Evolutionary conservation across 2,113 vertebrate species (phyloP), one percentile per base, ranked within the genome.

Genomic region (Brachyhypopomus occidentalis): DNA sequence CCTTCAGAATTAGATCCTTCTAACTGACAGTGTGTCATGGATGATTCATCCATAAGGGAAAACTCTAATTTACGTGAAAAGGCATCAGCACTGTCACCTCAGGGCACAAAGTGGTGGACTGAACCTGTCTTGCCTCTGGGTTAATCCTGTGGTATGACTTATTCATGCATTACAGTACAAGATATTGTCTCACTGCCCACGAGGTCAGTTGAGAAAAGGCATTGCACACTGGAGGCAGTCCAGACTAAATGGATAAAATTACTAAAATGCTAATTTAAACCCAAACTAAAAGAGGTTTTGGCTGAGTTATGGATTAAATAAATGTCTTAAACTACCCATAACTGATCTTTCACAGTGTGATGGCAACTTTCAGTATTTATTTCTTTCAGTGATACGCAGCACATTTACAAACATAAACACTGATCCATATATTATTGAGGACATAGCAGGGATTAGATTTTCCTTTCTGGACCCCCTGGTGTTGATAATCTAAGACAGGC

Each of bases 61-160:
- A 79, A 56, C 78, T 72, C 36, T 72, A 79, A 63, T 72, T 72
- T 79, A 72, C 20, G 19, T 6, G 22, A 58, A 72, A 79, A 79
- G 55, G 66, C 66, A 70, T 41, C 19, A 38, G 38, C 66, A 41
- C 66, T 38, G 66, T 70, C 66, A 70, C 66, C 66, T 70, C 66
- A 22, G 66, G 66, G 66, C 38, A 38, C 34, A 22, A 70, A 70
- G 22, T 19, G 9, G 62, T 34, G 62, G 66, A 36, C 62, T 69
- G n/a, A 5, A 48, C 45, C 45, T 69, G 2, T 79, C 67, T 60
- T 71, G 77, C 67, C 36, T 62, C 59, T 41, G 67, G 67, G 59
- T 60, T 72, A 25, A 62, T 79, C 45, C 67, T 41, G 69, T 25
- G 11, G 25, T 66, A 22, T 62, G 23, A 79, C 71, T 79, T 2